These are phyloP conservation scores for Synanthedon andrenaeformis DNA, from an alignment of 2,888 invertebrate species.

Conservation along the genomic window DNA sequence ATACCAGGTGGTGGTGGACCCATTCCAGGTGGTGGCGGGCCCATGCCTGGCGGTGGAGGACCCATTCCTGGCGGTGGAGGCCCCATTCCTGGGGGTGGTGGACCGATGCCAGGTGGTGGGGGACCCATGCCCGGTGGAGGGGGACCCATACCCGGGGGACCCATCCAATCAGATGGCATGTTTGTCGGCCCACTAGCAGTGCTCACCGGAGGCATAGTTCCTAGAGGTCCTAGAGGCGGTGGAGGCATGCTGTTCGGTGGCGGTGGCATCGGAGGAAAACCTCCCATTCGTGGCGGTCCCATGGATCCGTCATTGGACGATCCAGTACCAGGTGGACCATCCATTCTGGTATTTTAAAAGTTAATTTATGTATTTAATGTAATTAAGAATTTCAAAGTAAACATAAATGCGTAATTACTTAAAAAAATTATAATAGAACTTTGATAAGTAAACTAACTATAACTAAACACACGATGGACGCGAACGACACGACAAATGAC, in stretches of 20 bases:
- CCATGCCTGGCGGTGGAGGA: conserved; percentile 41
- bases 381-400: conserved; percentile 1
- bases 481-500: no score
- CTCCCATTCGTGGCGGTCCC: conserved; percentile 2
- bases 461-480: no score
- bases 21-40: conserved; percentile 37
- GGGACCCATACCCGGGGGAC: conserved; percentile 11
- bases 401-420: no score
- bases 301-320: conserved; percentile 36
- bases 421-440: no score
- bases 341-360: conserved; percentile 26
- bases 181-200: conserved; percentile 28
- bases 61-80: conserved; percentile 34
- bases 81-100: conserved; percentile 34
- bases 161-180: conserved; percentile 20
- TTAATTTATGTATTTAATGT: conserved; percentile 5
- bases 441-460: no score
- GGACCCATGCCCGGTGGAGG: conserved; percentile 5
- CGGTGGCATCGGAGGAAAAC: conserved; percentile 10
- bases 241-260: conserved; percentile 44
- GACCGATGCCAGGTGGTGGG: conserved; percentile 44
- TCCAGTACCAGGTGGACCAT: conserved; percentile 54
- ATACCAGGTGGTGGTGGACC: conserved; percentile 32
- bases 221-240: conserved; percentile 31
- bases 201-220: conserved; percentile 39